A percentile compares a stretch with the other conserved stretches of the same genome.
Conservation (phyloP, 1,140 invertebrate genomes). For the Zaprionus lachaisei region DNA sequence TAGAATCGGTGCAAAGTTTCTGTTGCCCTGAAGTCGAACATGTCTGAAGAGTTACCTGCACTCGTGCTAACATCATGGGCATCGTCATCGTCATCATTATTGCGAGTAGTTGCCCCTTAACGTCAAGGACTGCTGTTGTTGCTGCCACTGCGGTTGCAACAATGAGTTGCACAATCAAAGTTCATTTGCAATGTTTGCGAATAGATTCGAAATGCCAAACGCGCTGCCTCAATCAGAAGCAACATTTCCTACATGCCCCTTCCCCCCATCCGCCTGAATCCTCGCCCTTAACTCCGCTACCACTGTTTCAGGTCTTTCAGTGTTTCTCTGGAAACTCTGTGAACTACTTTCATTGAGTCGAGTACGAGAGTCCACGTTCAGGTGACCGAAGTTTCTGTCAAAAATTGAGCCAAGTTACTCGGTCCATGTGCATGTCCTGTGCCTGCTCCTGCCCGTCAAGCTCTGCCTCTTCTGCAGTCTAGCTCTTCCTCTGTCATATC, state of each 20-base stretch:
- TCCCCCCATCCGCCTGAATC: neutral
- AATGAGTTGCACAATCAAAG: conserved; percentile 60
- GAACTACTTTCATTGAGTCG: conserved; percentile 34
- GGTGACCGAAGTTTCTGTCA: conserved; percentile 29
- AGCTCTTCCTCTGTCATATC: neutral
- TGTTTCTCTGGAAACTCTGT: conserved; percentile 4
- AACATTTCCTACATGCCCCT: conserved; percentile 9
- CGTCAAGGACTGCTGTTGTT: conserved; percentile 7
- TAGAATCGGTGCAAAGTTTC: neutral
- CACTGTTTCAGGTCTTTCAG: neutral
- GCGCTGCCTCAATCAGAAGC: conserved; percentile 45
- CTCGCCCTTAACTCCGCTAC: neutral
- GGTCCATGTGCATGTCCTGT: conserved; percentile 4
- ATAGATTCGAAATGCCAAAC: conserved; percentile 62
- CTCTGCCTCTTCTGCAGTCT: neutral
- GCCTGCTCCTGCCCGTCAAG: neutral
- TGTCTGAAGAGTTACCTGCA: conserved; percentile 2
- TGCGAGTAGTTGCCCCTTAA: conserved; percentile 18
- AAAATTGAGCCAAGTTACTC: conserved; percentile 40
- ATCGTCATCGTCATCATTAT: conserved; percentile 17
- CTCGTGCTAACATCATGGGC: neutral
- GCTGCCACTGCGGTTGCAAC: conserved; percentile 15
- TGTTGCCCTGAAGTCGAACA: neutral
- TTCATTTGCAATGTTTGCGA: conserved; percentile 69
- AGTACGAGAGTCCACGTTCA: neutral